phyloP scores from a whole-genome alignment of 1,140 invertebrate genomes.

The Drosophila asahinai region DNA sequence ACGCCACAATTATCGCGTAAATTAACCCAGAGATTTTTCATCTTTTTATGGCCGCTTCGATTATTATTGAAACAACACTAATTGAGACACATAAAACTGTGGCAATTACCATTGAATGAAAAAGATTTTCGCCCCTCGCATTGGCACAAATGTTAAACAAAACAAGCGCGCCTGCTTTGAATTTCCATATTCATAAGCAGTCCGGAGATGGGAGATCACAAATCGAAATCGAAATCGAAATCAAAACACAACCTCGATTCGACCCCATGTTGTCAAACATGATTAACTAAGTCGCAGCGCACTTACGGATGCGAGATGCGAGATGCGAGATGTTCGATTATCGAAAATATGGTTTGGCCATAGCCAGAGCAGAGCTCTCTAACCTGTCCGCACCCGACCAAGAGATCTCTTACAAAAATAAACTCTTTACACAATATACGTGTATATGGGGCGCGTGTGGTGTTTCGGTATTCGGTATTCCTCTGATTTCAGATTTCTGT shows the following conservation, averaged over 20 bases:
- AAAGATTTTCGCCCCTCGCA: slow-evolving; percentile 22
- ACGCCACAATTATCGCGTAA: slow-evolving; percentile 36
- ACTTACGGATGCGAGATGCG: slow-evolving; percentile 26
- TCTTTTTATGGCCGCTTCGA: slow-evolving; percentile 52
- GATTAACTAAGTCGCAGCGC: slow-evolving; percentile 47
- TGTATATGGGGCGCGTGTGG: slow-evolving; percentile 67
- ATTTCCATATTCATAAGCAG: slow-evolving; percentile 31
- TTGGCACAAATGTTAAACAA: slow-evolving; percentile 52
- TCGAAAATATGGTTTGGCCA: slow-evolving; percentile 55
- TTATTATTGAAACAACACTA: slow-evolving; percentile 56
- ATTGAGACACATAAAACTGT: slow-evolving; percentile 67
- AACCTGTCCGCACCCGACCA: slow-evolving; percentile 28
- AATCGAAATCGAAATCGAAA: slow-evolving; percentile 36
- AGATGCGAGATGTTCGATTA: slow-evolving; percentile 39
- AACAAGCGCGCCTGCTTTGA: slow-evolving; percentile 42
- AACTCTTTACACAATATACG: slow-evolving; percentile 77
- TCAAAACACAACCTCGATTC: slow-evolving; percentile 13
- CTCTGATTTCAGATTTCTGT: slow-evolving; percentile 58
- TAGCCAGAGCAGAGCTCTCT: slow-evolving; percentile 6
- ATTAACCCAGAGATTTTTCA: slow-evolving; percentile 54
- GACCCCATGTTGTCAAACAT: slow-evolving; percentile 67
- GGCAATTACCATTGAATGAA: slow-evolving; percentile 39
- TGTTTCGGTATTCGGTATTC: slow-evolving; percentile 49
- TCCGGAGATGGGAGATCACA: slow-evolving; percentile 27
- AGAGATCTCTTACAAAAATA: slow-evolving; percentile 66